phyloP scores from a whole-genome alignment of 2,797 vertebrate genomes.

The Macropus fuliginosus region DNA sequence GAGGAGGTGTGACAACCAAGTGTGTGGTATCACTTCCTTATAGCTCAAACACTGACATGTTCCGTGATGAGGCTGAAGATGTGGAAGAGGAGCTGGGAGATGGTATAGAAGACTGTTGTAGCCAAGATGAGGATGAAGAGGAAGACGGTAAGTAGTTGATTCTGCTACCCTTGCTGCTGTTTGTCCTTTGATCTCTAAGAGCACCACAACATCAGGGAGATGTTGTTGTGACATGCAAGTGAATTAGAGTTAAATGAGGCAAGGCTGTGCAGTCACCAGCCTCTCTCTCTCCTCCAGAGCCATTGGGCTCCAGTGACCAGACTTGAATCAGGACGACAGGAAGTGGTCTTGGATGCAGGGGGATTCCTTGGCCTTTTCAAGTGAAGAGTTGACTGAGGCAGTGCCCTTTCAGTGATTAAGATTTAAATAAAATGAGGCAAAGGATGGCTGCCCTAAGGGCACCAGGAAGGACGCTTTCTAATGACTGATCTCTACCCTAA shows the following conservation, averaged over 20 bases:
- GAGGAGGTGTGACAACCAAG: conserved; percentile 5
- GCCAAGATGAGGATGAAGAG: conserved; percentile 86
- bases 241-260: no score
- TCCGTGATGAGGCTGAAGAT: conserved; percentile 71
- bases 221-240: no score
- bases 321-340: no score
- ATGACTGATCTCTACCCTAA: neutral
- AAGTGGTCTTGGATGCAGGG: no score
- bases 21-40: conserved; percentile 53
- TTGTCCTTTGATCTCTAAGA: neutral
- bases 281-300: no score
- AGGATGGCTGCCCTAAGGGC: neutral
- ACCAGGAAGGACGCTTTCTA: neutral
- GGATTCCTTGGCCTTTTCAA: no score
- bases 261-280: no score
- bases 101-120: conserved; percentile 87
- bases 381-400: no score
- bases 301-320: no score
- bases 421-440: no score
- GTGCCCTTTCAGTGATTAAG: no score
- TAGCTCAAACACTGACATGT: conserved; percentile 65
- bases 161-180: neutral
- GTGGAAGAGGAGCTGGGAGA: conserved; percentile 90
- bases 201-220: no score
- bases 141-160: conserved; percentile 68